These are phyloP conservation scores for Rhinopomastus cyanomelas DNA, from an alignment of 2,113 vertebrate genomes.

Conservation along the genomic window DNA sequence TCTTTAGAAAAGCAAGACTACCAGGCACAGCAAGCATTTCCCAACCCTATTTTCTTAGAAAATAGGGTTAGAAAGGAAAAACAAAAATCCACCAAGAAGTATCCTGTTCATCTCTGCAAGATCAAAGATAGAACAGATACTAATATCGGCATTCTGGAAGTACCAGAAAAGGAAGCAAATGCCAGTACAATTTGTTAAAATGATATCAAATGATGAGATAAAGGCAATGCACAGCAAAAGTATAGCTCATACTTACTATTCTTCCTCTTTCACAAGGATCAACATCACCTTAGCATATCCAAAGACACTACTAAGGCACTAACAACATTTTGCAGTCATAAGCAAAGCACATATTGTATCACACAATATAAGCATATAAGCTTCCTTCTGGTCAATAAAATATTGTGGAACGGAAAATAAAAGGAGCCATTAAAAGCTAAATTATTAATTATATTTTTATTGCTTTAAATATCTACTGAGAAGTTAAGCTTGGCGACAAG, in stretches of 20 bases:
- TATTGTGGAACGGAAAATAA: neutral
- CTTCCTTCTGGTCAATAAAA: neutral
- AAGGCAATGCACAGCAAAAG: neutral
- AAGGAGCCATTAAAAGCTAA: neutral
- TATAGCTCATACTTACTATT: neutral
- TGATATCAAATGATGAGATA: neutral
- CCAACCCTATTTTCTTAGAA: neutral
- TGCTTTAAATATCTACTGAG: neutral
- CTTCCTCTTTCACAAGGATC: neutral
- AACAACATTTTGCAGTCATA: neutral
- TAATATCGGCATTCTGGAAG: neutral
- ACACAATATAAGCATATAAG: neutral
- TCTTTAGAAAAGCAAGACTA: neutral
- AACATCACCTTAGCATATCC: neutral
- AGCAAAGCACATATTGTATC: neutral
- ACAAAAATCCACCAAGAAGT: neutral
- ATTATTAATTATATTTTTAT: neutral
- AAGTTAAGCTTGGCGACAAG: neutral
- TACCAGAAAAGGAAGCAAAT: neutral
- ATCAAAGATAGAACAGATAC: neutral
- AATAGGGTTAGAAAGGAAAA: neutral
- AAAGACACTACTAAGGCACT: neutral
- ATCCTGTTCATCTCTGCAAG: conserved; percentile 1
- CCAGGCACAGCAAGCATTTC: neutral
- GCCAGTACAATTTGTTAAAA: neutral